Percentiles rank a stretch among this genome's conserved stretches.
Conservation (phyloP, 2,113 vertebrate species). For the Xenus cinereus region DNA sequence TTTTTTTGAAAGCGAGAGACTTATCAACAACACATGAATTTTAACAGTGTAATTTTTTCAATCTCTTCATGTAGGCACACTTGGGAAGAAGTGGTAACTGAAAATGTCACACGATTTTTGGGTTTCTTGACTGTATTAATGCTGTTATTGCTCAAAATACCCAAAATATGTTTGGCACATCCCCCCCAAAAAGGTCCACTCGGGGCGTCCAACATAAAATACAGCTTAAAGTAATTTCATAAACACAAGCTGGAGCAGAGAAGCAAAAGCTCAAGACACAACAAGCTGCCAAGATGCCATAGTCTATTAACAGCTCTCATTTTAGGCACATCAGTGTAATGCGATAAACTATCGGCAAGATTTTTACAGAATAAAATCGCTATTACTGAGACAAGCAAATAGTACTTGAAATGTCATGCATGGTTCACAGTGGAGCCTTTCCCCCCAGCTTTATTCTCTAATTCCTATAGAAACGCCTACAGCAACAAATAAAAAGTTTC, state of each 20-base stretch:
- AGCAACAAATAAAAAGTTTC: background rate
- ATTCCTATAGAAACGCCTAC: background rate
- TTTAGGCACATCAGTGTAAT: background rate
- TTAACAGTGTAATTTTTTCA: background rate
- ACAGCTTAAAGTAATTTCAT: background rate
- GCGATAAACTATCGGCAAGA: background rate
- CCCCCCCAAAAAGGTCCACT: background rate
- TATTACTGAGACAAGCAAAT: background rate
- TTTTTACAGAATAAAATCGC: background rate
- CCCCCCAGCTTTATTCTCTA: background rate
- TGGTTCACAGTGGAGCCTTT: background rate
- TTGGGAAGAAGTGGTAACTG: background rate
- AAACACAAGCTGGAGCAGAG: background rate
- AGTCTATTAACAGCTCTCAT: background rate
- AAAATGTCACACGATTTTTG: background rate
- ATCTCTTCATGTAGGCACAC: background rate
- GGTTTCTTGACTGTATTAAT: background rate
- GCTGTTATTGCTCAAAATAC: background rate
- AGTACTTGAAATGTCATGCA: background rate
- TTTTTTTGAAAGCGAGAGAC: background rate
- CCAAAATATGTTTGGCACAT: background rate
- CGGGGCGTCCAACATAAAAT: background rate
- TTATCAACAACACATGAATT: background rate
- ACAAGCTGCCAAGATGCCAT: background rate
- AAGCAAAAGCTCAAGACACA: background rate